Base-by-base conservation (phyloP, 1,140 invertebrate species). In the Heliconius hewitsoni region DNA sequence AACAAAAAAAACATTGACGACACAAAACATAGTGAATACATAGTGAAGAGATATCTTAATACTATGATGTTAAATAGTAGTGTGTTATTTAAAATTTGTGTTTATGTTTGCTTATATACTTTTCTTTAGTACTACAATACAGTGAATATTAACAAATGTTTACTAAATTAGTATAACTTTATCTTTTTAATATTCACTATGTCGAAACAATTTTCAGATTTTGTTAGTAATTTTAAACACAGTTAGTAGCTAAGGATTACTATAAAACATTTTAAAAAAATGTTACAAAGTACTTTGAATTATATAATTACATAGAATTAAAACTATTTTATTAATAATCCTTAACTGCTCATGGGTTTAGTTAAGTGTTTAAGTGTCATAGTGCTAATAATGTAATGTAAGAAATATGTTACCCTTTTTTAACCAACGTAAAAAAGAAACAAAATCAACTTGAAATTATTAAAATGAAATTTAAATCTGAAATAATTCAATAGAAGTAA, bases 21-120 rank as follows among this genome's bases (percentile, higher is more conserved):
- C 74, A 76, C 30, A 76, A 66, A 39, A 76, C 18, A 66, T 66
- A 76, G 60, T 46, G 18, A 70, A 71, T n/a, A 34, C n/a, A 37
- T 37, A 37, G 34, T 66, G 60, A 66, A 66, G 60, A 30, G 13
- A 66, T 27, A 60, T 23, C 60, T 30, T 66, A 27, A 66, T 66
- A 66, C 13, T 66, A 66, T 3, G 3, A 27, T 46, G 42, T 46
- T 46, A 46, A 46, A 46, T 46, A 46, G 42, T 66, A 66, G 60
- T 66, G 60, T 30, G 27, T 66, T 66, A 66, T 66, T 66, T n/a
- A 30, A 66, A 66, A 27, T 66, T 8, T 52, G 18, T 52, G 50
- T 66, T 9, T 66, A 23, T 30, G 27, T 30, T 66, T 30, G 23
- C 27, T 66, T 27, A 30, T 3, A 57, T 23, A 57, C 2, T 57